phyloP scores from a whole-genome alignment of 2,888 invertebrate genomes.

The Lamellibrachia satsuma region DNA sequence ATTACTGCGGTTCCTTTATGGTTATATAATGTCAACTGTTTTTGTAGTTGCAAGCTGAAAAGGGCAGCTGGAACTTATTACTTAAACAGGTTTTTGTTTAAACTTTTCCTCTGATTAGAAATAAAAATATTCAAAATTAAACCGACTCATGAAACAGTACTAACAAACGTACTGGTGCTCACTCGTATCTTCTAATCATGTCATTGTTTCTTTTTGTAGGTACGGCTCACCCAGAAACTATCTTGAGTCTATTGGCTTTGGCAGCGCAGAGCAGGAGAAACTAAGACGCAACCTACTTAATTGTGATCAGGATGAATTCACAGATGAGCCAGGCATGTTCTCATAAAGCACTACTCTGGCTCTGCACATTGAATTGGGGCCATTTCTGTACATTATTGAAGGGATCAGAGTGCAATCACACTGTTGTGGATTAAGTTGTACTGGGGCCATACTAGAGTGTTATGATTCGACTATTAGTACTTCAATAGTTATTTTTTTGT shows the following conservation, averaged over 20 bases:
- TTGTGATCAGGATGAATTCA: background rate
- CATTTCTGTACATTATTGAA: background rate
- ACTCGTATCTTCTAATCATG: background rate
- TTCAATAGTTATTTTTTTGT: background rate
- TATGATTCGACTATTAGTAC: background rate
- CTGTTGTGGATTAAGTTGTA: background rate
- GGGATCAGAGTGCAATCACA: background rate
- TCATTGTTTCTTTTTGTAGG: conserved; percentile 39
- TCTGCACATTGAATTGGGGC: background rate
- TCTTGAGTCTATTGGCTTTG: conserved; percentile 52
- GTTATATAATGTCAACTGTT: no score
- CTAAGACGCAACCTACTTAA: conserved; percentile 43
- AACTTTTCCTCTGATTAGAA: no score
- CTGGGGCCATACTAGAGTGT: background rate
- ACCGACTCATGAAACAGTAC: no score
- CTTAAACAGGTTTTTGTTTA: no score
- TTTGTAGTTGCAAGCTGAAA: no score
- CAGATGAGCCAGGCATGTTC: background rate
- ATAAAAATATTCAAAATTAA: no score
- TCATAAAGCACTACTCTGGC: background rate
- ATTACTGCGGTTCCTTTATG: no score
- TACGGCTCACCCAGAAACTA: conserved; percentile 51
- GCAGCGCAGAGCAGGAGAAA: conserved; percentile 46
- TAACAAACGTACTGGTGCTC: no score
- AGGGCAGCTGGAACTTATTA: no score